phyloP scores from a whole-genome alignment of 1,140 invertebrate species.

The Oreohelix idahoensis region DNA sequence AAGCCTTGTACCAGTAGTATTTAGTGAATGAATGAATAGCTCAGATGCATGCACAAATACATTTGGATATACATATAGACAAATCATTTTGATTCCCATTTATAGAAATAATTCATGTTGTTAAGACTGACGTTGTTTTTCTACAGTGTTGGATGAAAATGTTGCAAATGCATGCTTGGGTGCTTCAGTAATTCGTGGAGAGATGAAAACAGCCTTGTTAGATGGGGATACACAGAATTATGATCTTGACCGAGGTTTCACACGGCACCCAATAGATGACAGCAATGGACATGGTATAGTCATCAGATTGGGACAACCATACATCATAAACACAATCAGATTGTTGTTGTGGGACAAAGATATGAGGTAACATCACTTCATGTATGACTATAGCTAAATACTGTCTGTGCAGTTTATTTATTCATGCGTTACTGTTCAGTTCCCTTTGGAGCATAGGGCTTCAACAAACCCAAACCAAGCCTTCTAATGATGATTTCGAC shows the following conservation, averaged over 20 bases:
- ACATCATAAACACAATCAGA: slow-evolving; percentile 93
- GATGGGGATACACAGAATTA: slow-evolving; percentile 91
- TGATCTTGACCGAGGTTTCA: slow-evolving; percentile 93
- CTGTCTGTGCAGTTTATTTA: no score
- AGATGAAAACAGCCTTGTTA: slow-evolving; percentile 87
- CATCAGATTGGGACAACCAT: slow-evolving; percentile 88
- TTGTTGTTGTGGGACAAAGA: slow-evolving; percentile 96
- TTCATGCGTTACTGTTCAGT: no score
- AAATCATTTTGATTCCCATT: no score
- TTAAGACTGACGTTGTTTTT: not conserved
- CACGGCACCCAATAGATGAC: slow-evolving; percentile 92
- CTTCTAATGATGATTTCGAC: no score
- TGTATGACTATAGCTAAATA: no score
- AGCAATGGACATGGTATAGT: slow-evolving; percentile 80
- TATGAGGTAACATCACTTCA: slow-evolving; percentile 77
- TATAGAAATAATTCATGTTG: no score
- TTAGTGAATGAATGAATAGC: no score
- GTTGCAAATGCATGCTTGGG: slow-evolving; percentile 84
- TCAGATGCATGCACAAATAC: no score
- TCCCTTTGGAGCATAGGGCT: no score
- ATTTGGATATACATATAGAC: no score
- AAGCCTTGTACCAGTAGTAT: no score
- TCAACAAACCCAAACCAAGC: no score
- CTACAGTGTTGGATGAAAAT: slow-evolving; percentile 89
- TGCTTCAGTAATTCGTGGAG: slow-evolving; percentile 79